Evolutionary conservation across 2,113 vertebrate species (phyloP).

Genomic region (Halcyon malimbica): DNA sequence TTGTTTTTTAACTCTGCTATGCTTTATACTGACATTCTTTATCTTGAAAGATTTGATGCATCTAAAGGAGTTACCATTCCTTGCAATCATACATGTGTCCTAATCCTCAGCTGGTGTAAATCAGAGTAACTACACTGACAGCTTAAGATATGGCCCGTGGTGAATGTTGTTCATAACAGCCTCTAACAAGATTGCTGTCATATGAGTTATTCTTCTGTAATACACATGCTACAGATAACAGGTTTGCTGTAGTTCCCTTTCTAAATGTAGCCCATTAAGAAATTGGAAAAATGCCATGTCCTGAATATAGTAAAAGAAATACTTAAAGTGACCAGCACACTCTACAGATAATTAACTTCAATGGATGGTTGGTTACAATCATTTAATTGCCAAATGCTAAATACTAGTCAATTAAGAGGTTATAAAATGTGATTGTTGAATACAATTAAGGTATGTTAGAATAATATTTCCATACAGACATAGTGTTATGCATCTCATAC

Average conservation of each 20-base stretch:
- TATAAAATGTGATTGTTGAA: slow-evolving; percentile 23
- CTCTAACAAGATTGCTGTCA: not conserved
- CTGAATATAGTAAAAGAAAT: not conserved
- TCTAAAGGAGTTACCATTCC: not conserved
- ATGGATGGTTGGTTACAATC: not conserved
- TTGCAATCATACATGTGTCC: not conserved
- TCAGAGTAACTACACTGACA: not conserved
- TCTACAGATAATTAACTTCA: slow-evolving; percentile 20
- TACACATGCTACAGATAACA: not conserved
- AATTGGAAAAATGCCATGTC: not conserved
- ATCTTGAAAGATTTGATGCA: slow-evolving; percentile 17
- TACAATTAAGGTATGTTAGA: slow-evolving; percentile 4
- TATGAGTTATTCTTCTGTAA: slow-evolving; percentile 18
- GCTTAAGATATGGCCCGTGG: not conserved
- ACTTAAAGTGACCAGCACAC: slow-evolving; percentile 1
- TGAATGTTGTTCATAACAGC: not conserved
- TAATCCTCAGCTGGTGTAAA: slow-evolving; percentile 1
- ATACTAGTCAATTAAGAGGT: slow-evolving; percentile 19
- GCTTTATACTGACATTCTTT: not conserved
- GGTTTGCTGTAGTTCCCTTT: not conserved
- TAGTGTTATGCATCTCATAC: not conserved
- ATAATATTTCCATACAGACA: not conserved
- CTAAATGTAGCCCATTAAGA: not conserved
- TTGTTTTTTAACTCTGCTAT: not conserved
- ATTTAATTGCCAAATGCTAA: slow-evolving; percentile 10